Conservation (phyloP, 2,888 invertebrate species). For the Archips crataeganus region DNA sequence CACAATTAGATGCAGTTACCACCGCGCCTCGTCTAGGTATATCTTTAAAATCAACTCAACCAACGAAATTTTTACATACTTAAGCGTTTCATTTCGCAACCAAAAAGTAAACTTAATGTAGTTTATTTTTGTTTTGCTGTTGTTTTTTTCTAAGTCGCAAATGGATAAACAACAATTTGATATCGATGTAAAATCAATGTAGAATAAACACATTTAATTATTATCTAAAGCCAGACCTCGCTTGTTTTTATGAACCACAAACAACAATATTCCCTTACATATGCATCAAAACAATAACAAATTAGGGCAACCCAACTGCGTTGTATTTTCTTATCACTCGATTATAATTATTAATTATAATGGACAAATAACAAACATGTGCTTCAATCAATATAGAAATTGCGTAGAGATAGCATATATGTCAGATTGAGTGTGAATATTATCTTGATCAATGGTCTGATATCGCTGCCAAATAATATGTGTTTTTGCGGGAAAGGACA, state of each 20-base stretch:
- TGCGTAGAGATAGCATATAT: not conserved
- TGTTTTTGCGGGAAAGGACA: not conserved
- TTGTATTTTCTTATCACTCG: not conserved
- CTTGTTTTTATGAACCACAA: not conserved
- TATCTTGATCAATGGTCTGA: slow-evolving; percentile 16
- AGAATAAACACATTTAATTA: not conserved
- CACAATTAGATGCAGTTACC: too few species aligned
- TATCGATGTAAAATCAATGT: not conserved
- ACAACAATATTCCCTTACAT: not conserved
- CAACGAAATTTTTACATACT: too few species aligned
- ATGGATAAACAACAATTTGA: not conserved
- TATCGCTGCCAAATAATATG: slow-evolving; percentile 12
- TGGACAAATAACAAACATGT: not conserved
- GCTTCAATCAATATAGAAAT: not conserved
- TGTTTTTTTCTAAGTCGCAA: too few species aligned
- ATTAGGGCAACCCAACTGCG: slow-evolving; percentile 8
- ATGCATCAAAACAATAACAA: slow-evolving; percentile 27
- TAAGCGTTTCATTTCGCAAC: too few species aligned
- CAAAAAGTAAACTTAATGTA: too few species aligned
- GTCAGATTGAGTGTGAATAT: slow-evolving; percentile 15
- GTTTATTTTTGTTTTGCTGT: too few species aligned
- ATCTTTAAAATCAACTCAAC: too few species aligned
- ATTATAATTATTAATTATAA: slow-evolving; percentile 11
- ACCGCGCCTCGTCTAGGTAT: too few species aligned
- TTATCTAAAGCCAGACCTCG: not conserved